phyloP scores from a whole-genome alignment of 2,113 vertebrate genomes.

The Chaenogobius annularis region DNA sequence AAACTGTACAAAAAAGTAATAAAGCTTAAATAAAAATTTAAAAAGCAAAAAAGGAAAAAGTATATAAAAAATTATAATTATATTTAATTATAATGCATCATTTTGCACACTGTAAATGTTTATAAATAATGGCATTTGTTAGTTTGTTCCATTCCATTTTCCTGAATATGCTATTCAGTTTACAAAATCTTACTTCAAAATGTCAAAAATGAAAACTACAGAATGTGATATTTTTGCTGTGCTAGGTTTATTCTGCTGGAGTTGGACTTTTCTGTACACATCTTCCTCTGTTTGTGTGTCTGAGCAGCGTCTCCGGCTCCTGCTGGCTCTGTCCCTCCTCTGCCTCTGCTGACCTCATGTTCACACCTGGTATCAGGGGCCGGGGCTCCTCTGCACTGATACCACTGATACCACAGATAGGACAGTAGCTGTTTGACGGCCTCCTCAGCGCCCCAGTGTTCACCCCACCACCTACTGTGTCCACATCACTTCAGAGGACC shows the following conservation, averaged over 20 bases:
- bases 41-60: background rate
- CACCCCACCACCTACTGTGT: conserved; percentile 58
- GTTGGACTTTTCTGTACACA: background rate
- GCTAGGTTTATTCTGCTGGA: background rate
- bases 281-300: conserved; percentile 30
- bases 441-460: conserved; percentile 32
- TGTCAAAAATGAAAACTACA: background rate
- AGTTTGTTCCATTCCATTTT: too few species aligned
- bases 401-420: conserved; percentile 21
- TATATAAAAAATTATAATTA: too few species aligned
- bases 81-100: too few species aligned
- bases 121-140: too few species aligned
- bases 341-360: conserved; percentile 55
- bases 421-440: conserved; percentile 27
- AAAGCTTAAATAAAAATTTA: background rate
- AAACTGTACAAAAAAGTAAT: background rate
- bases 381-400: conserved; percentile 25
- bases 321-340: conserved; percentile 52
- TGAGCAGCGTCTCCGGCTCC: conserved; percentile 68
- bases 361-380: conserved; percentile 53
- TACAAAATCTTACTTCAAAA: too few species aligned
- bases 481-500: conserved; percentile 46
- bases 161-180: too few species aligned
- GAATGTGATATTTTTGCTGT: too few species aligned
- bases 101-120: too few species aligned